Percentiles rank a stretch among this genome's conserved stretches.
phyloP scores from a whole-genome alignment of 2,797 vertebrate genomes.

The Steatocranus sp. region DNA sequence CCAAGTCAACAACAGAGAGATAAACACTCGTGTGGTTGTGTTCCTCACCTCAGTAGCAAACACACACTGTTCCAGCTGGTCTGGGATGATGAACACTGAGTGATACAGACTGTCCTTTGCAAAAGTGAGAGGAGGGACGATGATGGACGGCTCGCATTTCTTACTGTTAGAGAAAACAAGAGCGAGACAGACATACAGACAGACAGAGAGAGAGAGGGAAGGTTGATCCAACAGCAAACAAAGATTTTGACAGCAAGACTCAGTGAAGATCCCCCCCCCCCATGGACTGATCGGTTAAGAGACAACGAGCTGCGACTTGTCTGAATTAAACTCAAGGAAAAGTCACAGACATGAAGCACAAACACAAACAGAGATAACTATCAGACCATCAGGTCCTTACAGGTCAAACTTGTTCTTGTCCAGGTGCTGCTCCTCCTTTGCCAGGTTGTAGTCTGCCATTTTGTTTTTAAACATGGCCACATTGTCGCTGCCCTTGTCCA shows the following conservation, averaged over 20 bases:
- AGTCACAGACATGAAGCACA: not conserved
- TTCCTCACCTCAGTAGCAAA: constrained; percentile 82
- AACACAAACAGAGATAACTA: not conserved
- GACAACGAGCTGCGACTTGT: not conserved
- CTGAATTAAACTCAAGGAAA: not conserved
- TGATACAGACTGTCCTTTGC: constrained; percentile 73
- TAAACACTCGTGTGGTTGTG: not conserved
- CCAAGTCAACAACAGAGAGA: not conserved
- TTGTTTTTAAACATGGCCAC: constrained; percentile 76
- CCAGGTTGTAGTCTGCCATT: constrained; percentile 75
- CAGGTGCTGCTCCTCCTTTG: constrained; percentile 57
- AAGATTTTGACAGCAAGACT: not conserved
- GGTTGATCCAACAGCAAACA: not conserved
- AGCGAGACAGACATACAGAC: not conserved
- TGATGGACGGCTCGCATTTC: constrained; percentile 64
- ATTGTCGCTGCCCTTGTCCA: constrained; percentile 60
- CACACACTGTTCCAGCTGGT: constrained; percentile 75
- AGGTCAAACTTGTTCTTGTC: constrained; percentile 70
- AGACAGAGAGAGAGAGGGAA: not conserved
- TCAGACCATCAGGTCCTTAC: constrained; percentile 55
- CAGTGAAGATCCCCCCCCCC: not conserved
- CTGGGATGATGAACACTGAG: constrained; percentile 76
- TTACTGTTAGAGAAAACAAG: constrained; percentile 48
- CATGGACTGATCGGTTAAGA: not conserved
- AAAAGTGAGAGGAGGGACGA: constrained; percentile 55